Percentiles rank a stretch among this genome's conserved stretches.
Conservation (phyloP, 2,113 vertebrate species). For the Malaclemys terrapin region DNA sequence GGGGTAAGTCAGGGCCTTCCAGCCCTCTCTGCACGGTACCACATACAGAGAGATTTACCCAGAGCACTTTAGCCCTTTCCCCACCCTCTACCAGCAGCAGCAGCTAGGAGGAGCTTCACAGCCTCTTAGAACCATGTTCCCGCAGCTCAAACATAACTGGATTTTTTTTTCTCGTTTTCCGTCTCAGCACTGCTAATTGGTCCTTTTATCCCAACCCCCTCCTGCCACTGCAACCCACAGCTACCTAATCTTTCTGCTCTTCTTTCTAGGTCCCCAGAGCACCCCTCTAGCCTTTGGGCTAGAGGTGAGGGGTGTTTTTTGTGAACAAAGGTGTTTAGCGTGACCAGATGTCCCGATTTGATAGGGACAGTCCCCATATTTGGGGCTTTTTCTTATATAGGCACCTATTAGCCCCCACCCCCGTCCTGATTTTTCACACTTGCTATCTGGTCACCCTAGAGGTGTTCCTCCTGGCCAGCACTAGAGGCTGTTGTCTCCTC, state of each 20-base stretch:
- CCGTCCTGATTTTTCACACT: no score
- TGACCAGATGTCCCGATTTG: no score
- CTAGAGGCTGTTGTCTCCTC: constrained; percentile 17
- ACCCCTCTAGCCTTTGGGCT: neutral
- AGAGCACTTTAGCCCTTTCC: constrained; percentile 5
- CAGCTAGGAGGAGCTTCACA: constrained; percentile 47
- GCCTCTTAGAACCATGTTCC: constrained; percentile 20
- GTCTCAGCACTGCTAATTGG: neutral
- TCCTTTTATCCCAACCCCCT: constrained; percentile 16
- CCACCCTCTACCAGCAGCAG: constrained; percentile 37
- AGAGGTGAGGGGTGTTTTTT: neutral
- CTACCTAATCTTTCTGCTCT: neutral
- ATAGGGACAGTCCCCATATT: no score
- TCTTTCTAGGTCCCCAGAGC: neutral
- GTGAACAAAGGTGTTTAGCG: neutral
- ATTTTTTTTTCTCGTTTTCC: constrained; percentile 32
- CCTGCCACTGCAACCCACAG: constrained; percentile 37
- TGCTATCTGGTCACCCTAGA: no score
- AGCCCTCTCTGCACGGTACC: constrained; percentile 11
- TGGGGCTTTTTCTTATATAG: no score
- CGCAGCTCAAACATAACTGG: constrained; percentile 25
- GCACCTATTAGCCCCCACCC: no score
- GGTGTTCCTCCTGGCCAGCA: constrained; percentile 32
- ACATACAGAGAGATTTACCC: constrained; percentile 29
- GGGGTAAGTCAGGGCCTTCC: neutral